Evolutionary conservation across 2,797 vertebrate species (phyloP).

Genomic region (Coregonus suidteri): DNA sequence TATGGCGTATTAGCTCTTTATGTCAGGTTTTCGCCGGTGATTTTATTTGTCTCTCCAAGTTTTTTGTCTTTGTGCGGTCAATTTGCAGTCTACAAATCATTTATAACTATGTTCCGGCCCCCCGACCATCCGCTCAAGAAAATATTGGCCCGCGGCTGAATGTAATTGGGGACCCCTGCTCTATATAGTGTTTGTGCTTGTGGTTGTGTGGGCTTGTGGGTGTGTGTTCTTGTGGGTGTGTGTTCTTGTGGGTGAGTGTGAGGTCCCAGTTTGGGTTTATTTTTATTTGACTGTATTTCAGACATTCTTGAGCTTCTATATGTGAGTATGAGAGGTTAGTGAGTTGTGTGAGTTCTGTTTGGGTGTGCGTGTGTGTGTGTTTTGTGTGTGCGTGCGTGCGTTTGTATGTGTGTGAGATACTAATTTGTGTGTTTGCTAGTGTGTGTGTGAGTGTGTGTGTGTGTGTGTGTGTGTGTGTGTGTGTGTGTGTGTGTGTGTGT

Average conservation of each 20-base stretch:
- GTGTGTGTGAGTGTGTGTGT: no score
- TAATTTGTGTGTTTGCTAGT: no score
- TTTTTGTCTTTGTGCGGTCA: no score
- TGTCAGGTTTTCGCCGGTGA: no score
- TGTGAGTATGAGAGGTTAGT: neutral
- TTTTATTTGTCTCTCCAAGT: no score
- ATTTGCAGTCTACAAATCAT: no score
- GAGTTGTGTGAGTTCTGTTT: neutral
- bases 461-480: no score
- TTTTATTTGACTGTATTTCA: neutral
- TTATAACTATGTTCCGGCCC: no score
- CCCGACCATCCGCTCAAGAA: no score
- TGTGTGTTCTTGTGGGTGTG: conserved; percentile 2
- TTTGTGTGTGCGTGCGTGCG: neutral
- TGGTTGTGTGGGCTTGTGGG: neutral
- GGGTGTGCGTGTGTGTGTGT: conserved; percentile 29
- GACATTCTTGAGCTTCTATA: neutral
- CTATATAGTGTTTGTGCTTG: neutral
- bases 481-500: neutral
- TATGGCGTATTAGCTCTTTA: neutral
- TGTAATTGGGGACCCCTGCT: no score
- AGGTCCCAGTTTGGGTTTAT: neutral
- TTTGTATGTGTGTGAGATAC: no score
- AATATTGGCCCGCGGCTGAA: no score
- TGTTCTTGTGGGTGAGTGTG: conserved; percentile 3